These are phyloP conservation scores for Agonopterix subpropinquella DNA, from an alignment of 2,888 invertebrate genomes.

Conservation along the genomic window DNA sequence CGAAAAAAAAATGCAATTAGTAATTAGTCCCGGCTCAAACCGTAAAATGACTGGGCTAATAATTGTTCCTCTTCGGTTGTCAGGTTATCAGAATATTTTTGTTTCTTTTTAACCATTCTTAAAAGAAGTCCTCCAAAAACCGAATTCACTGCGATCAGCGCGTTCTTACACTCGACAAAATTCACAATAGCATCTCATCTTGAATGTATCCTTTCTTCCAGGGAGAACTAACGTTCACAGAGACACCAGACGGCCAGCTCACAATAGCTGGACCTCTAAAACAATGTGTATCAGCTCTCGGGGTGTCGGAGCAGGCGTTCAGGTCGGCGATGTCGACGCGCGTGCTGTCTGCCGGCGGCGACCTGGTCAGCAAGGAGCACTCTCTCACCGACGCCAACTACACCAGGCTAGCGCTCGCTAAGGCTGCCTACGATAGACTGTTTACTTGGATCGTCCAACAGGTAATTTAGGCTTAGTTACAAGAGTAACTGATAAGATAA, in stretches of 20 bases:
- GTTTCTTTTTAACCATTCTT: too few relatives aligned
- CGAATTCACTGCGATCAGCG: too few relatives aligned
- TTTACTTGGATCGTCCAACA: constrained; percentile 95
- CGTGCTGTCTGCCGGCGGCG: constrained; percentile 93
- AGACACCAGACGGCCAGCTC: constrained; percentile 78
- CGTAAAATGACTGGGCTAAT: too few relatives aligned
- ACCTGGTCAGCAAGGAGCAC: constrained; percentile 84
- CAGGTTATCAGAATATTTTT: too few relatives aligned
- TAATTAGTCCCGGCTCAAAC: too few relatives aligned
- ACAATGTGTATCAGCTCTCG: constrained; percentile 66
- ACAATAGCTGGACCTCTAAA: constrained; percentile 59
- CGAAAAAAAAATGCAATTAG: too few relatives aligned
- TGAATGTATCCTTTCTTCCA: constrained; percentile 32
- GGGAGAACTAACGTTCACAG: constrained; percentile 76
- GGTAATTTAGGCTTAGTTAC: constrained; percentile 24
- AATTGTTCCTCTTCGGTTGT: too few relatives aligned
- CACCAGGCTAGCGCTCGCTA: constrained; percentile 94
- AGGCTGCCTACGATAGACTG: constrained; percentile 95
- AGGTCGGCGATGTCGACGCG: constrained; percentile 87
- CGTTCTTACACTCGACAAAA: too few relatives aligned
- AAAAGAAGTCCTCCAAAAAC: too few relatives aligned
- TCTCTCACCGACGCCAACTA: constrained; percentile 89
- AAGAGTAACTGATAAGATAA: neutral
- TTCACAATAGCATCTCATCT: too few relatives aligned
- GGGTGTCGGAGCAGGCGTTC: constrained; percentile 80